phyloP scores from a whole-genome alignment of 2,888 invertebrate genomes.

The Dicyrtoma fusca region DNA sequence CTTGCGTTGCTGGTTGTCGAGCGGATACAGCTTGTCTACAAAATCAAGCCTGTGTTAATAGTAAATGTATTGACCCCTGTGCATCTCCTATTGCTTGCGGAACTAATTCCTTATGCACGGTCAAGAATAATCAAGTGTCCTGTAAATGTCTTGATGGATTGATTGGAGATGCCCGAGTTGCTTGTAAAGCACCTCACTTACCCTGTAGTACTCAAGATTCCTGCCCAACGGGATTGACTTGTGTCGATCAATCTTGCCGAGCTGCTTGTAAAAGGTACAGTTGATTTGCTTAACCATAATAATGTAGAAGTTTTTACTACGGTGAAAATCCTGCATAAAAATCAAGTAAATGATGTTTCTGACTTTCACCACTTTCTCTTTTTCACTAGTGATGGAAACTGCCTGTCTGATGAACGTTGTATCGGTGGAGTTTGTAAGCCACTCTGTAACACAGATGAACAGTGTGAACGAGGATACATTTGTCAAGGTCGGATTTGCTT shows the following conservation, averaged over 20 bases:
- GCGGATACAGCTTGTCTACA: conserved; percentile 75
- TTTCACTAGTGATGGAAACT: conserved; percentile 72
- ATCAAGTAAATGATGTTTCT: too few relatives aligned
- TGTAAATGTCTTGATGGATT: conserved; percentile 75
- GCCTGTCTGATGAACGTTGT: conserved; percentile 83
- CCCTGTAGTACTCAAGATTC: conserved; percentile 70
- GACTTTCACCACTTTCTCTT: not conserved
- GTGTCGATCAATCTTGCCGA: conserved; percentile 78
- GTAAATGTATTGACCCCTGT: conserved; percentile 79
- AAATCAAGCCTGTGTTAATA: conserved; percentile 74
- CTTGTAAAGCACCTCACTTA: conserved; percentile 71
- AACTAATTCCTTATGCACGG: conserved; percentile 72
- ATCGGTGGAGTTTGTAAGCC: conserved; percentile 79
- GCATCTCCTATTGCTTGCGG: conserved; percentile 30
- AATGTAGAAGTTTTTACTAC: too few relatives aligned
- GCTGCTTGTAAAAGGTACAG: conserved; percentile 75
- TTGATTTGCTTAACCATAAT: too few relatives aligned
- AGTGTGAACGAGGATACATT: conserved; percentile 79
- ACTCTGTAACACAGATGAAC: conserved; percentile 82
- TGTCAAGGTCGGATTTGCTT: conserved; percentile 85
- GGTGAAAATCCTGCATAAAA: too few relatives aligned
- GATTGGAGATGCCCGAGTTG: conserved; percentile 73
- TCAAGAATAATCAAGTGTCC: conserved; percentile 72
- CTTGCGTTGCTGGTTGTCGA: conserved; percentile 80
- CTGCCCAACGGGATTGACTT: conserved; percentile 73